phyloP scores from a whole-genome alignment of 2,888 invertebrate genomes.

The Leucozona laternaria region DNA sequence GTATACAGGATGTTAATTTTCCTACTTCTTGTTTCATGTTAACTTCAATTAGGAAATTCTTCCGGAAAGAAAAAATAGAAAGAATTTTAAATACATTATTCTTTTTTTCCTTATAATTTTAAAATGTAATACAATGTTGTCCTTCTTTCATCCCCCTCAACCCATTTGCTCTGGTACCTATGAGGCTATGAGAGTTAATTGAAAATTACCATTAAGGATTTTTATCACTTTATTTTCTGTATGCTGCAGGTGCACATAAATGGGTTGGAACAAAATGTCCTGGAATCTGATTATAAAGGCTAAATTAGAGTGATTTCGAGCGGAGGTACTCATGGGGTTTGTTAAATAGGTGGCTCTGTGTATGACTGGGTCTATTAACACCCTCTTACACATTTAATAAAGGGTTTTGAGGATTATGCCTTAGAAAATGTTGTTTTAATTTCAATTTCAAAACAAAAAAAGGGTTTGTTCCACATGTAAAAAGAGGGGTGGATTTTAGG shows the following conservation, averaged over 20 bases:
- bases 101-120: background rate
- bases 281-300: conserved; percentile 53
- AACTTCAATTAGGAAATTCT: background rate
- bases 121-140: background rate
- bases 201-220: conserved; percentile 65
- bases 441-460: background rate
- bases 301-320: conserved; percentile 30
- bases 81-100: background rate
- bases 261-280: conserved; percentile 51
- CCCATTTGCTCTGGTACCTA: background rate
- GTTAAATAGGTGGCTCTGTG: background rate
- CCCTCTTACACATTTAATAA: conserved; percentile 38
- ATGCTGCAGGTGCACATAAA: conserved; percentile 59
- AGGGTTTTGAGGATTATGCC: background rate
- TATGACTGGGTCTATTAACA: conserved; percentile 31
- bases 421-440: background rate
- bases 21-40: background rate
- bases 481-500: background rate
- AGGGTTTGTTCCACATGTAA: background rate
- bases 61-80: background rate
- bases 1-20: background rate
- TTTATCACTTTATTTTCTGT: conserved; percentile 43
- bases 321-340: conserved; percentile 10
- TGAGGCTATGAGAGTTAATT: conserved; percentile 44
- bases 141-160: background rate